Percentiles rank a stretch among this genome's conserved stretches.
Conservation (phyloP, 2,888 invertebrate genomes). For the Acanthoscelides obtectus region DNA sequence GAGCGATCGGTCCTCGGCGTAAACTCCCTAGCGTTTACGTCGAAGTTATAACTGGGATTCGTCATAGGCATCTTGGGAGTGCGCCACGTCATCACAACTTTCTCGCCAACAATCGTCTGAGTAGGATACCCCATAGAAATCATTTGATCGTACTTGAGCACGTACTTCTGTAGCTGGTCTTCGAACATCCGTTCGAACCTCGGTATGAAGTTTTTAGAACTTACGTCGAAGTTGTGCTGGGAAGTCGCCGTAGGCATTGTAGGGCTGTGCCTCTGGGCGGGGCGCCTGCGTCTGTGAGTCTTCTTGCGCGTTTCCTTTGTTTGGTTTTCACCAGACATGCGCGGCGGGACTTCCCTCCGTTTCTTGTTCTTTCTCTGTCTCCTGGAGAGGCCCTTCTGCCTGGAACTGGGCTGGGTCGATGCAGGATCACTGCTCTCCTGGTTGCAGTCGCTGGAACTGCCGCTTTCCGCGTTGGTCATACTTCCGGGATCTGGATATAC, state of each 20-base stretch:
- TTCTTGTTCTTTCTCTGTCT: conserved; percentile 52
- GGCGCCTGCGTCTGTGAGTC: conserved; percentile 3
- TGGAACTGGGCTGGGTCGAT: conserved; percentile 47
- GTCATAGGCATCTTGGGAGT: conserved; percentile 3
- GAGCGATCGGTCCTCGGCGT: conserved; percentile 46
- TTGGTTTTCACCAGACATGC: conserved; percentile 30
- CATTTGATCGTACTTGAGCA: conserved; percentile 59
- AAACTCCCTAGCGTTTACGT: conserved; percentile 66
- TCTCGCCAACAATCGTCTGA: conserved; percentile 47
- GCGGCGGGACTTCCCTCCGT: conserved; percentile 28
- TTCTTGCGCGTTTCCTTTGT: conserved; percentile 17
- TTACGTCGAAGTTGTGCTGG: conserved; percentile 54
- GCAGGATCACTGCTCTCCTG: conserved; percentile 42
- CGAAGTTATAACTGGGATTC: conserved; percentile 42
- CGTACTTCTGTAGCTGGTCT: conserved; percentile 56
- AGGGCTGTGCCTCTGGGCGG: too few relatives aligned
- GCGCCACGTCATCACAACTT: conserved; percentile 7
- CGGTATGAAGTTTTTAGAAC: conserved; percentile 66
- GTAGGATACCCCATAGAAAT: conserved; percentile 69
- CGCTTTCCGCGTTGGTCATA: conserved; percentile 32
- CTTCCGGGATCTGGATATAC: conserved; percentile 48
- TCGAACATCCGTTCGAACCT: conserved; percentile 52
- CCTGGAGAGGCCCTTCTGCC: conserved; percentile 51
- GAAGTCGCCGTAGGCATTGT: too few relatives aligned
- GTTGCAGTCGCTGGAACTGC: conserved; percentile 36